phyloP scores from a whole-genome alignment of 2,797 vertebrate species.

The Clarias pachynema region DNA sequence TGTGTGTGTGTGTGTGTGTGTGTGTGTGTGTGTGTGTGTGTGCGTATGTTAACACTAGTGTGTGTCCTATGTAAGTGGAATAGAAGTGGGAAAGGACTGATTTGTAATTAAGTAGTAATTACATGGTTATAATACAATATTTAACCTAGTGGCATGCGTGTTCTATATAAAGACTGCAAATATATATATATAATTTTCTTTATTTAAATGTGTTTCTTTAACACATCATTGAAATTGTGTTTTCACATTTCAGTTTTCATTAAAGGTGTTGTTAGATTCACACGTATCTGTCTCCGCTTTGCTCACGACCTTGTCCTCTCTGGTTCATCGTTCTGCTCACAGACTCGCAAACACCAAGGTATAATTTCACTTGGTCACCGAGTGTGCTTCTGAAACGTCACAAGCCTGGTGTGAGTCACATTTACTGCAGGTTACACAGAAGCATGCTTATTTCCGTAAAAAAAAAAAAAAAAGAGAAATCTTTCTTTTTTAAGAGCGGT shows the following conservation, averaged over 20 bases:
- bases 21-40: neutral
- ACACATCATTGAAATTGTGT: neutral
- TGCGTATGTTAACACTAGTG: neutral
- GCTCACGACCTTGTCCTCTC: constrained; percentile 14
- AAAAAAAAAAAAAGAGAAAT: constrained; percentile 14
- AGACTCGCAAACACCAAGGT: neutral
- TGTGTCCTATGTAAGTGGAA: neutral
- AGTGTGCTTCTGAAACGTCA: neutral
- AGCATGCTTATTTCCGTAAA: neutral
- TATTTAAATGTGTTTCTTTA: neutral
- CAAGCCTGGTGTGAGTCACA: constrained; percentile 14
- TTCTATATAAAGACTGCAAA: too few relatives aligned
- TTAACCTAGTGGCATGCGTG: too few relatives aligned
- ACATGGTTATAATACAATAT: constrained; percentile 9
- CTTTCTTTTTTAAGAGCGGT: neutral
- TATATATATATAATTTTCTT: neutral
- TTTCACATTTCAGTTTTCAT: neutral
- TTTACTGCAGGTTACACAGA: neutral
- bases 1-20: neutral
- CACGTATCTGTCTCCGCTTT: constrained; percentile 24
- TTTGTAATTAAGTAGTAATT: constrained; percentile 22
- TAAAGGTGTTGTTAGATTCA: neutral
- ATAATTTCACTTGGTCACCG: constrained; percentile 23
- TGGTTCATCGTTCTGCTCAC: constrained; percentile 8
- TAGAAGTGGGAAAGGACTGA: neutral